Percentiles rank a stretch among this genome's conserved stretches.
Conservation (phyloP, 2,888 invertebrate species). For the Crioceris asparagi region DNA sequence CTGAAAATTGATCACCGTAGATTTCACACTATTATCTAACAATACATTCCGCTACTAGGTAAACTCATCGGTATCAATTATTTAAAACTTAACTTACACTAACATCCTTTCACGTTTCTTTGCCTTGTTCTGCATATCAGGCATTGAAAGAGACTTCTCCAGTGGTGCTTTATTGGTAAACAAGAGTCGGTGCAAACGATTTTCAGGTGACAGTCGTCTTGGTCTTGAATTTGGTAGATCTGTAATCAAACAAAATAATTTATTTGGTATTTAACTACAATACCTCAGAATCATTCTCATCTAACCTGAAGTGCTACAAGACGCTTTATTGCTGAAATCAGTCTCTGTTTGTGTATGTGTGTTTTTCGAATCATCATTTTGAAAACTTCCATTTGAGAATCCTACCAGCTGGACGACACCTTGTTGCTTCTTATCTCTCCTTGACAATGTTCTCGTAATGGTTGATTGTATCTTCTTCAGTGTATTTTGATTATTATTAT, state of each 20-base stretch:
- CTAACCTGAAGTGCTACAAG: conserved; percentile 31
- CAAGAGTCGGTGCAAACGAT: conserved; percentile 34
- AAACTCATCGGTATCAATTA: no score
- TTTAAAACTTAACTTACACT: conserved; percentile 67
- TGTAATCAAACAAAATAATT: conserved; percentile 10
- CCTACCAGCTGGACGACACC: conserved; percentile 32
- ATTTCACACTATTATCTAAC: no score
- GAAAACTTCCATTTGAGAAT: conserved; percentile 33
- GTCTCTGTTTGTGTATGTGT: conserved; percentile 20
- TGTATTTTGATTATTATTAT: conserved; percentile 29
- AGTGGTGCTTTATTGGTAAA: conserved; percentile 44
- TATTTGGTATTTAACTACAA: background rate
- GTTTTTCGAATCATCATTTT: conserved; percentile 22
- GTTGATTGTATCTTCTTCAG: conserved; percentile 36
- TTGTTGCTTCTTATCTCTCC: conserved; percentile 34
- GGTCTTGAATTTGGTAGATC: conserved; percentile 18
- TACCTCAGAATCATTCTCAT: background rate
- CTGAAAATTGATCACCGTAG: no score
- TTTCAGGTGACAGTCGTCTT: conserved; percentile 39
- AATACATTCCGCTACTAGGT: no score
- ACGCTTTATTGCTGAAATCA: conserved; percentile 23
- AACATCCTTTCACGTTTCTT: conserved; percentile 60
- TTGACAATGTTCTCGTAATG: conserved; percentile 43
- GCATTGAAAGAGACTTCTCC: conserved; percentile 75
- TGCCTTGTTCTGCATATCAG: conserved; percentile 65